phyloP scores from a whole-genome alignment of 2,113 vertebrate species.

The rabbit (Oryctolagus cuniculus) region DNA sequence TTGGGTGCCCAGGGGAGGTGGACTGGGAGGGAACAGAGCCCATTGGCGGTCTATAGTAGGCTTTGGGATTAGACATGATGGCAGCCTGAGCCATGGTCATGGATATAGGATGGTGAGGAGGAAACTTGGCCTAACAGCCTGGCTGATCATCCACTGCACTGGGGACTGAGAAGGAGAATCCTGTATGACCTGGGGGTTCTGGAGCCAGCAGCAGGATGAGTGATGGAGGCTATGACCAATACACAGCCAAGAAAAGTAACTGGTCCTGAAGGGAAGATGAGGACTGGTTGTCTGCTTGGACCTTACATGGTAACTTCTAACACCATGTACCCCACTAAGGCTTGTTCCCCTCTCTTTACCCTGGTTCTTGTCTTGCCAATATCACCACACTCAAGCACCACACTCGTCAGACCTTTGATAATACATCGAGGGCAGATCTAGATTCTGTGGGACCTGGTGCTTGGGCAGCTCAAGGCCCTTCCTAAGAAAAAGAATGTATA shows the following conservation, averaged over 20 bases:
- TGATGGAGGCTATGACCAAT: neutral
- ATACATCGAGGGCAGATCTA: neutral
- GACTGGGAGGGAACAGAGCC: neutral
- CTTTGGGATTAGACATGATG: neutral
- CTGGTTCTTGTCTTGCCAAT: neutral
- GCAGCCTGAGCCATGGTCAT: neutral
- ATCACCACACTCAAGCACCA: neutral
- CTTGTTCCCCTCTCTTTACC: neutral
- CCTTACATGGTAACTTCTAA: neutral
- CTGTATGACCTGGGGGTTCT: neutral
- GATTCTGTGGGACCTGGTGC: neutral
- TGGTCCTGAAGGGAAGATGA: neutral
- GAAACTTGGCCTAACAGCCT: neutral
- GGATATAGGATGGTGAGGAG: neutral
- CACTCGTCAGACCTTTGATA: neutral
- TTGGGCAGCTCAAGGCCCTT: neutral
- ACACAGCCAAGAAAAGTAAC: neutral
- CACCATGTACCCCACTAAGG: rapidly evolving
- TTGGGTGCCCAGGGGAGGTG: rapidly evolving
- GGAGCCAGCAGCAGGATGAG: neutral
- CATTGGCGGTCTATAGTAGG: neutral
- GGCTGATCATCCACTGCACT: neutral
- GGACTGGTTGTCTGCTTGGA: neutral
- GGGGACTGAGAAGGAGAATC: neutral
- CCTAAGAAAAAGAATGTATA: neutral